A percentile compares a stretch with the other conserved stretches of the same genome.
phyloP scores from a whole-genome alignment of 2,888 invertebrate genomes.

The Cataglyphis altisquamis region DNA sequence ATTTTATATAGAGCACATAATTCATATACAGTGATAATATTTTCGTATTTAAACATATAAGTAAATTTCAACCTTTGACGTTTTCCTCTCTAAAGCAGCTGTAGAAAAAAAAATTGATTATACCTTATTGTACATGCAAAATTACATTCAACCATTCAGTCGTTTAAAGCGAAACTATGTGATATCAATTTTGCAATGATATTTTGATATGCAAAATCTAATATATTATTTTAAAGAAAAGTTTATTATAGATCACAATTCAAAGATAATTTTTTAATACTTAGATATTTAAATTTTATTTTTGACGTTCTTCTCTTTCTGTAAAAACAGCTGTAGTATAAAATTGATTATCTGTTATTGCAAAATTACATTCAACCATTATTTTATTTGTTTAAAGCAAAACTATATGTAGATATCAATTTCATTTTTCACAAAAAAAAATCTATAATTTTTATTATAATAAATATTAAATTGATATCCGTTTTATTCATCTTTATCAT shows the following conservation, averaged over 20 bases:
- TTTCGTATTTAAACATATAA: background rate
- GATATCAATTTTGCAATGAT: background rate
- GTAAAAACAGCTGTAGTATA: background rate
- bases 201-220: background rate
- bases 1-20: background rate
- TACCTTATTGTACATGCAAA: background rate
- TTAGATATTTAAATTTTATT: background rate
- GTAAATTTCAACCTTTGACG: background rate
- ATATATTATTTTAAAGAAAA: background rate
- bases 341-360: background rate
- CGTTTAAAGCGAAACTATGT: background rate
- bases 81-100: background rate
- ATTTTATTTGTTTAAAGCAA: background rate
- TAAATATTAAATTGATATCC: background rate
- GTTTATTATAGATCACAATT: background rate
- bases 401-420: background rate
- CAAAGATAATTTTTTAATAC: background rate
- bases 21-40: background rate
- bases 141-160: background rate
- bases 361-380: background rate
- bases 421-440: background rate
- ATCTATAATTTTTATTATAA: conserved; percentile 3
- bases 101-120: background rate
- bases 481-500: background rate
- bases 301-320: background rate